Base-by-base conservation (phyloP, 30 jellyfish, hydroid and myxozoan species). In the Turritopsis dohrnii region DNA sequence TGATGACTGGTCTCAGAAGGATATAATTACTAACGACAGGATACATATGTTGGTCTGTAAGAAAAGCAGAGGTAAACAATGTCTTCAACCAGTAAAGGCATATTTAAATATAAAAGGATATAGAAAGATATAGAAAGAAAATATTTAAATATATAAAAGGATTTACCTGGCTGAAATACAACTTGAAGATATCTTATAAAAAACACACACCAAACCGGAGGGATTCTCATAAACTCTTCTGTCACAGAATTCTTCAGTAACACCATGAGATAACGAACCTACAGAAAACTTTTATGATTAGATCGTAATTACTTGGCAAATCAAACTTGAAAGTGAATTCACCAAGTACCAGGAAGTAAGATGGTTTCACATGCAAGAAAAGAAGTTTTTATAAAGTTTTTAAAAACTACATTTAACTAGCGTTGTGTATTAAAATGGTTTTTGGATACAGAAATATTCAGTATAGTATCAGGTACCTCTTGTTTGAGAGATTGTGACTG, bases 1-100 rank as follows among this genome's bases (percentile, higher is more conserved):
- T 85, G 52, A 92, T 31, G 71, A 74, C 81, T 17, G 96, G 95
- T 41, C 84, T 85, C 54, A 41, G 85, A 1, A 92, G 87, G 21
- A 92, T 83, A 69, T 27, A 83, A 75, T 88, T 81, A 73, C 85
- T 92, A 73, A 92, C 25, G 75, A 84, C 54, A 23, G 92, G 86
- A 83, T 92, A 92, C 89, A 87, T 18, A 31, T 87, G 88, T 31
- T 87, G 96, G 22, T 84, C 97, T 92, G 89, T 5, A 87, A 89
- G 30, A 1, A 69, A 69, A 9, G 9, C 31, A n/a, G 28, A 1
- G 0, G 19, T 0, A 69, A 21, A 0, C 19, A 7, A 7, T 16
- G 77, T 69, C 30, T 7, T 69, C 9, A 8, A n/a, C 16, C 17
- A 16, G 9, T 69, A 17, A n/a, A 27, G 73, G 19, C 0, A 23